phyloP scores from a whole-genome alignment of 2,888 invertebrate species.

The Mylabris sibirica region DNA sequence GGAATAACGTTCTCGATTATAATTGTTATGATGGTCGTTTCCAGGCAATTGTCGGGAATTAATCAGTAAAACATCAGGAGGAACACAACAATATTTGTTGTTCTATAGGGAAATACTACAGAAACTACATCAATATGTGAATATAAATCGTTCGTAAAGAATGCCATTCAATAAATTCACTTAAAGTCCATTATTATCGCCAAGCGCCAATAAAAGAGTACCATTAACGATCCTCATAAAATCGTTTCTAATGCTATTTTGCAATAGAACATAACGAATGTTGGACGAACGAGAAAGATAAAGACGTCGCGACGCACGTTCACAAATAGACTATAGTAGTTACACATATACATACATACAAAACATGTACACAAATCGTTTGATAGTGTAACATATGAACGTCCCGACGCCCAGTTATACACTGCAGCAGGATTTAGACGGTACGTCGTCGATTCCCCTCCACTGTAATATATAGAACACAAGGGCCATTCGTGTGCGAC shows the following conservation, averaged over 20 bases:
- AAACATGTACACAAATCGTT: too few relatives aligned
- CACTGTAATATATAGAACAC: conserved; percentile 9
- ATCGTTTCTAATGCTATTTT: conserved; percentile 16
- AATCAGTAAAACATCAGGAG: background rate
- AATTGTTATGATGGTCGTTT: too few relatives aligned
- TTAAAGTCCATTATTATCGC: background rate
- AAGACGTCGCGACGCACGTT: conserved; percentile 24
- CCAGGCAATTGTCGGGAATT: background rate
- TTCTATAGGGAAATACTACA: background rate
- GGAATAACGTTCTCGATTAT: background rate
- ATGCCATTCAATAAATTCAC: conserved; percentile 12
- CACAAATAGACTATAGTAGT: background rate
- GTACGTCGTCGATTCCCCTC: conserved; percentile 27
- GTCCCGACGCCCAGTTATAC: conserved; percentile 27
- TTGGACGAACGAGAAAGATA: background rate
- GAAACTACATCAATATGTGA: background rate
- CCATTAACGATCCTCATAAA: conserved; percentile 21
- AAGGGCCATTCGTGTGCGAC: conserved; percentile 5
- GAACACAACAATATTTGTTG: background rate
- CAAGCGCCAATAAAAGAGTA: conserved; percentile 15
- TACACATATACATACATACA: background rate
- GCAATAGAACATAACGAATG: background rate
- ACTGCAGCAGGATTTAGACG: conserved; percentile 34
- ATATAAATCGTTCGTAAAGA: background rate
- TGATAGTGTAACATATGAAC: conserved; percentile 10